phyloP scores from a whole-genome alignment of 2,888 invertebrate genomes.

The Biston betularia region DNA sequence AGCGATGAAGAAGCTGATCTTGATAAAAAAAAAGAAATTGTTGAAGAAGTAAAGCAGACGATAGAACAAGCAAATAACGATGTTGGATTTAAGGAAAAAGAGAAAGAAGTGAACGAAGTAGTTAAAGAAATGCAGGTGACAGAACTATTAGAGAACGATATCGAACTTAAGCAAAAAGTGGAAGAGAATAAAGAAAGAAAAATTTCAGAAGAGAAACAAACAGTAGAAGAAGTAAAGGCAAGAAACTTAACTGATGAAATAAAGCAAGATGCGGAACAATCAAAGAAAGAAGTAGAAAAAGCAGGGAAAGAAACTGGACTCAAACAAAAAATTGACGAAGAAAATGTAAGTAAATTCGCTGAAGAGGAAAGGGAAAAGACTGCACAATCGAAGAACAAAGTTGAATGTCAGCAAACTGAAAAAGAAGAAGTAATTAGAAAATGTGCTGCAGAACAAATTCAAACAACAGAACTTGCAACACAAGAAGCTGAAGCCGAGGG shows the following conservation, averaged over 20 bases:
- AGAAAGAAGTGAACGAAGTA: constrained; percentile 18
- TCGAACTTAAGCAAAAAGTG: constrained; percentile 16
- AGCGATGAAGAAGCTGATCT: constrained; percentile 12
- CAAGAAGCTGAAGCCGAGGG: constrained; percentile 17
- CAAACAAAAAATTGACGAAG: neutral
- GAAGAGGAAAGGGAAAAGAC: constrained; percentile 26
- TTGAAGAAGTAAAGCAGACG: no score
- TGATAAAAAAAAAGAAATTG: constrained; percentile 26
- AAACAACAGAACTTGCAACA: constrained; percentile 3
- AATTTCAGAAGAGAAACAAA: constrained; percentile 16
- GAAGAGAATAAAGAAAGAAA: constrained; percentile 15
- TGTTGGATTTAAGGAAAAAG: constrained; percentile 1
- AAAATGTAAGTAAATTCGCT: constrained; percentile 24
- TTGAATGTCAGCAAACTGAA: neutral
- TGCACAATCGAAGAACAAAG: constrained; percentile 19
- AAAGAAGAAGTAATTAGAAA: neutral
- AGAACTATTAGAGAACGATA: constrained; percentile 3
- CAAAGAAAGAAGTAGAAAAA: neutral
- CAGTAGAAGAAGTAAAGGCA: no score
- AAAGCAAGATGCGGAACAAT: constrained; percentile 4
- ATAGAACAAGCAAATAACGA: constrained; percentile 10
- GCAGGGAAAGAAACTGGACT: no score
- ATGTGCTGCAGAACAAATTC: constrained; percentile 18
- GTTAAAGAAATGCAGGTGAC: neutral
- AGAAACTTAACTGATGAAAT: neutral